Evolutionary conservation across 2,113 vertebrate genomes (phyloP), one percentile per base, ranked within the genome.

Genomic region (Catharus bicknelli): DNA sequence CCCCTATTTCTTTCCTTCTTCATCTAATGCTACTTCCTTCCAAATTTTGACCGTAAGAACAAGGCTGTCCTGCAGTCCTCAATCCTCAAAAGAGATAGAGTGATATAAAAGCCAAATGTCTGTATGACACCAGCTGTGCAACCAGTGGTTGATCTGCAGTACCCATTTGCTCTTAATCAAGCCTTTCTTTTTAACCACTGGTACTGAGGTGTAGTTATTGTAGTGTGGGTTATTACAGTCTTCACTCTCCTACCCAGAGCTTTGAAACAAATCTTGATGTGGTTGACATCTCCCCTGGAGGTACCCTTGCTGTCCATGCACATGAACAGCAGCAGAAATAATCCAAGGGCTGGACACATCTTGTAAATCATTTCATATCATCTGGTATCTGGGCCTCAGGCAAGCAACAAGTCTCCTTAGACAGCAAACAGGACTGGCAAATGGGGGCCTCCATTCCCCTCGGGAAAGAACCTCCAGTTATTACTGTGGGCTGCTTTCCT

Each of bases 261-360:
- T 83, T 11, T 43, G 59, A 61, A 69, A 32, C 9, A n/a, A 9
- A 16, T 69, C 6, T 34, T 69, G 54, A 3, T 16, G 29, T 32
- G 12, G 5, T 11, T 77, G 64, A 14, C 14, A 38, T 36, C 20
- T 32, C 5, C 4, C 4, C 17, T 76, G 14, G 21, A 23, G 40
- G 30, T 47, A 48, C 22, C 11, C 27, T 8, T 1, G 0, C 9
- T 55, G 16, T 8, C 26, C 13, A 30, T 0, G 2, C 5, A 26
- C 13, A 7, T 17, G 6, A 47, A 55, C 9, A 61, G 7, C 16
- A 61, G 18, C 12, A 81, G 17, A n/a, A 59, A 42, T 5, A 67
- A 20, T 34, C 30, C 36, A 51, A 80, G 23, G 17, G 17, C 32
- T 47, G 48, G 38, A 62, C 11, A 86, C 30, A 10, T 16, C 9